Evolutionary conservation across 2,888 invertebrate genomes (phyloP).

Genomic region (Biston betularia): DNA sequence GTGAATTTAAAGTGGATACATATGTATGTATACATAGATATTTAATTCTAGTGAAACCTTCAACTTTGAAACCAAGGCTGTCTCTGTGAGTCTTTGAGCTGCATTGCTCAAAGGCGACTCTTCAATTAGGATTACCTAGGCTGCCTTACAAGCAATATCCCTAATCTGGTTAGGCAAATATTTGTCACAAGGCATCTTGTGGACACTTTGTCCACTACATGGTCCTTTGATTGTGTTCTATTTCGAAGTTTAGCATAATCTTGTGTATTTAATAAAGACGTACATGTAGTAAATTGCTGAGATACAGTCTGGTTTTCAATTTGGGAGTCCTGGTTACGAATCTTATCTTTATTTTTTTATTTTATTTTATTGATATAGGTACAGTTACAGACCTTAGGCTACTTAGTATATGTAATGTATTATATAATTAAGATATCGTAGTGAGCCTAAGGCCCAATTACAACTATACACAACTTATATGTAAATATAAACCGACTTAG

Average conservation of each 20-base stretch:
- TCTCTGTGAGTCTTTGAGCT: neutral
- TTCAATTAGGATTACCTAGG: conserved; percentile 34
- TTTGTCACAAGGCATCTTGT: conserved; percentile 36
- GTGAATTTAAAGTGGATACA: no score
- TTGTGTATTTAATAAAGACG: neutral
- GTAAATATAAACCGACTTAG: no score
- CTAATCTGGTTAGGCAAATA: conserved; percentile 37
- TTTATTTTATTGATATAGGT: no score
- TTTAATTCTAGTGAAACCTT: neutral
- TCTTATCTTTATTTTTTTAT: no score
- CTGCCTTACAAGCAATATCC: conserved; percentile 32
- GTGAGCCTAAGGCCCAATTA: no score
- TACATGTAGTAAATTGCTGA: neutral
- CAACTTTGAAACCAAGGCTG: neutral
- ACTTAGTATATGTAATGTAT: no score
- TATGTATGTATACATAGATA: no score
- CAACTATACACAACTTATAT: no score
- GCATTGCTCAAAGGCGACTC: conserved; percentile 27
- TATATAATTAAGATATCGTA: no score
- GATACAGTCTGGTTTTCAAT: no score
- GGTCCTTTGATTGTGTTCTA: conserved; percentile 9
- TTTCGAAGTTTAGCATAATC: conserved; percentile 4
- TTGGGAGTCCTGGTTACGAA: no score
- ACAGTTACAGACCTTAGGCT: no score
- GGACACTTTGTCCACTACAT: conserved; percentile 30